Base-by-base conservation (phyloP, 1,140 invertebrate species). In the Neelides sp. region DNA sequence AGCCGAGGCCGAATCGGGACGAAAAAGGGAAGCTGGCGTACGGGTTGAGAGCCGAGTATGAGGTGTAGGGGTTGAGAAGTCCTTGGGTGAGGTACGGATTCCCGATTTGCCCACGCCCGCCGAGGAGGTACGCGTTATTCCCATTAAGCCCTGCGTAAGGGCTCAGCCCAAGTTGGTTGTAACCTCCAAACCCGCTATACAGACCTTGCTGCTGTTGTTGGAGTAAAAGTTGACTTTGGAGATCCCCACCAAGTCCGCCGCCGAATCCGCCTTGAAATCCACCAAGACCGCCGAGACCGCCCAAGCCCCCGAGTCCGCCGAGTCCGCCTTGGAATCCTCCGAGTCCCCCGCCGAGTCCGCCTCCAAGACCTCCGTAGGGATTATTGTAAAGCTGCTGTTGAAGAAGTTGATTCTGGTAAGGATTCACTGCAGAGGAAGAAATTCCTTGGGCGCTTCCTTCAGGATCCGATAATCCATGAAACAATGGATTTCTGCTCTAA, bases 1-100 rank as follows among this genome's bases (percentile, higher is more conserved):
- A 17, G 20, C 55, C 55, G 27, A 57, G 43, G 12, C 55, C 55
- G 41, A 57, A 57, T 43, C 55, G 20, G n/a, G 55, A 48, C 8
- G 50, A 39, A 19, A 57, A 53, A 7, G 55, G 55, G 15, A 39
- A 57, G 23, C 35, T 52, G 17, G 43, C 40, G 41, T 52, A 52
- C 3, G 50, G 55, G 30, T 54, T 57, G 12, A 53, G 24, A 22
- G 40, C 27, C 30, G 41, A 50, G 30, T 50, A 57, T 37, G 30
- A 48, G 12, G 15, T 48, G 39, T 55, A 57, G 24, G 51, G 51
- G 3, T 34, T n/a, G 3, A 57, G 36, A 0, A 52, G 19, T 10
- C 50, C 44, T 36, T 52, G 50, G 17, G 51, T 22, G 17, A 54
- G 28, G 13, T 50, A 54, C 8, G 51, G 51, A 40, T 42, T 40